These are phyloP conservation scores for Pithecia hirsuta DNA, from an alignment of 2,797 vertebrate species.

Conservation along the genomic window DNA sequence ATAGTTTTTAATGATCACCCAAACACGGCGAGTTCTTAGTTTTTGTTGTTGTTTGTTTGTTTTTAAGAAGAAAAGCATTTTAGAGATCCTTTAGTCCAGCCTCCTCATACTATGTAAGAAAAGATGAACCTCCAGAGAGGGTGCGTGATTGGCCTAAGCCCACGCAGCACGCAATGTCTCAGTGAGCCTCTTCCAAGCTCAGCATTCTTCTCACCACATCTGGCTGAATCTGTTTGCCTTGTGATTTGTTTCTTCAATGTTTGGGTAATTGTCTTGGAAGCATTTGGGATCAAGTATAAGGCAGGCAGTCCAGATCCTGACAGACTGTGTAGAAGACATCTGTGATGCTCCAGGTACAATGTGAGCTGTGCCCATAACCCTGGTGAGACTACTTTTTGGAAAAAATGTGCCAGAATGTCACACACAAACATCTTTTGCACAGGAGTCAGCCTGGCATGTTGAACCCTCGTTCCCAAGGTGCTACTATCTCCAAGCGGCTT, in stretches of 20 bases:
- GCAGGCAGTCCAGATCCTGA: neutral
- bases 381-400: neutral
- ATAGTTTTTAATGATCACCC: neutral
- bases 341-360: neutral
- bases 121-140: neutral
- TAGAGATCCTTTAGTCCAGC: neutral
- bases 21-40: neutral
- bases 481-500: neutral
- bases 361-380: neutral
- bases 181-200: neutral
- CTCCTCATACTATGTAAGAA: neutral
- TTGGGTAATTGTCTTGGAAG: neutral
- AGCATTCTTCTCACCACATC: neutral
- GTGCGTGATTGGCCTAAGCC: neutral
- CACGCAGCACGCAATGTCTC: neutral
- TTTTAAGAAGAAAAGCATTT: neutral
- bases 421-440: rapidly evolving
- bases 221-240: neutral
- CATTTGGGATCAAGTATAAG: neutral
- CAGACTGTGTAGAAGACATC: rapidly evolving
- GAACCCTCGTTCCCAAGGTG: neutral
- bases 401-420: no score
- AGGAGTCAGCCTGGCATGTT: neutral
- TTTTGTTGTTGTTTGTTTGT: neutral
- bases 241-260: neutral